Evolutionary conservation across 2,797 vertebrate genomes (phyloP).

Genomic region (Sebastes steindachneri): DNA sequence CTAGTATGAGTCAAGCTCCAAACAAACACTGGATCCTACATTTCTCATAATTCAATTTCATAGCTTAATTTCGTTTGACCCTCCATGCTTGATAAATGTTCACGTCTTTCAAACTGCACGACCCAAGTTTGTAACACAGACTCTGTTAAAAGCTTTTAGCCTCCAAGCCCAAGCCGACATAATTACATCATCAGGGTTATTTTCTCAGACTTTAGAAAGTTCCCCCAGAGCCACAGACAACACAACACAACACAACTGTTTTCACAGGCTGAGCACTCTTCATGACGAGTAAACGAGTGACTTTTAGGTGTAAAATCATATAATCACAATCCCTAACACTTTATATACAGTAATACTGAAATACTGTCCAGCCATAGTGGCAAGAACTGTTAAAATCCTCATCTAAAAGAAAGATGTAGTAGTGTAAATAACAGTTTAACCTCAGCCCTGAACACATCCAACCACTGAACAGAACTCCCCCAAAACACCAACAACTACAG

Average conservation of each 20-base stretch:
- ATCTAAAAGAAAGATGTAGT: background rate
- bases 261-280: background rate
- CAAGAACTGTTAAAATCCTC: background rate
- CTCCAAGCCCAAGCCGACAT: background rate
- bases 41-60: background rate
- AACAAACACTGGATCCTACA: background rate
- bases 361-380: background rate
- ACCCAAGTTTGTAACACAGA: background rate
- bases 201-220: background rate
- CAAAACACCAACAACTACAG: background rate
- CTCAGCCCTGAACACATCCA: background rate
- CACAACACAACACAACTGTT: background rate
- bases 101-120: background rate
- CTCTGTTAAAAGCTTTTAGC: background rate
- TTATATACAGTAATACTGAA: background rate
- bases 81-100: background rate
- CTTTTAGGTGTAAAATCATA: background rate
- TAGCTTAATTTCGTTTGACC: background rate
- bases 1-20: background rate
- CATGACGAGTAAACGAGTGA: background rate
- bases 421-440: background rate
- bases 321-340: background rate
- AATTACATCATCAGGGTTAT: background rate
- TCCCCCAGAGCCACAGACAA: background rate
- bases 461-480: background rate